A percentile compares a stretch with the other conserved stretches of the same genome.
phyloP scores from a whole-genome alignment of 2,888 invertebrate genomes.

The Tuberolachnus salignus region DNA sequence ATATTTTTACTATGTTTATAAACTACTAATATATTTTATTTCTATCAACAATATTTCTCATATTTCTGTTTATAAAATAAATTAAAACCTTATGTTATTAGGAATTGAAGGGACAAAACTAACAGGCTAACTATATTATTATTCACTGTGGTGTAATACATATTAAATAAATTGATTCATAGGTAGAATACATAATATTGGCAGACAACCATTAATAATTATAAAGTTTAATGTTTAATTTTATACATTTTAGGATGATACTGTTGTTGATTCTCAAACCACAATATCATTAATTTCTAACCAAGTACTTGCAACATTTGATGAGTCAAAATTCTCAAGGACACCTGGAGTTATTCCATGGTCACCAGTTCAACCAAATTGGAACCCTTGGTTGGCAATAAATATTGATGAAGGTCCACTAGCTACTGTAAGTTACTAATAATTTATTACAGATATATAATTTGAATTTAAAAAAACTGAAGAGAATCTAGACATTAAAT shows the following conservation, averaged over 20 bases:
- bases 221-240: neutral
- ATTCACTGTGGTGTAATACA: too few relatives aligned
- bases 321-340: slow-evolving; percentile 67
- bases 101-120: too few relatives aligned
- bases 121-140: too few relatives aligned
- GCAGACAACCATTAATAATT: neutral
- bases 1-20: too few relatives aligned
- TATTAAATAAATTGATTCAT: too few relatives aligned
- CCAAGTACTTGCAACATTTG: slow-evolving; percentile 70
- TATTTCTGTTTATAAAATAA: too few relatives aligned
- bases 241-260: slow-evolving; percentile 11
- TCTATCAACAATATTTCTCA: too few relatives aligned
- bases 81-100: too few relatives aligned
- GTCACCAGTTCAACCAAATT: slow-evolving; percentile 94
- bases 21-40: too few relatives aligned
- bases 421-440: slow-evolving; percentile 64
- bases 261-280: slow-evolving; percentile 59
- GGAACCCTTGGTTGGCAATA: slow-evolving; percentile 96
- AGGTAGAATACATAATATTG: too few relatives aligned
- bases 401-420: slow-evolving; percentile 95
- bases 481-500: too few relatives aligned
- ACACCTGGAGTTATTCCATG: slow-evolving; percentile 87
- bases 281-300: slow-evolving; percentile 67
- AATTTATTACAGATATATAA: neutral
- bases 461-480: neutral